Base-by-base conservation (phyloP, 2,888 invertebrate genomes). In the Idaea dimidiata region DNA sequence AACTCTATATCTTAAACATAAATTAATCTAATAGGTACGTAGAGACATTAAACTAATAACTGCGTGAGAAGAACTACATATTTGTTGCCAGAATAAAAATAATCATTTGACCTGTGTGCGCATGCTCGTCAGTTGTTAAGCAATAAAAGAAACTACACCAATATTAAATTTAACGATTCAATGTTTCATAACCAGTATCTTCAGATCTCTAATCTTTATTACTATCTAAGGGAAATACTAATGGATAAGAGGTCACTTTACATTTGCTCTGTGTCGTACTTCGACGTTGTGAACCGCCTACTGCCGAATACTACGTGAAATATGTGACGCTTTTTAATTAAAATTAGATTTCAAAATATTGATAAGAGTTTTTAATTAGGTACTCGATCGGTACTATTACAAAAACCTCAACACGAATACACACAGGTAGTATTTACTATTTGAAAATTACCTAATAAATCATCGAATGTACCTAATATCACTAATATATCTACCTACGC, bases 101-200 rank as follows among this genome's bases (percentile, higher is more conserved):
- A 87, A 87, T 86, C 86, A 87, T 81, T 83, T 80, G 84, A 83
- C 81, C 84, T 78, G 79, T 82, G 86, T 87, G 85, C 85, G 83
- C 82, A 82, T 83, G 83, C 81, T 86, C 81, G 87, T 87, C 86
- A 87, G 83, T 84, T 84, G 84, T 87, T 81, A 87, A 82, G 89
- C 86, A 91, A 91, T 90, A 90, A 88, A 88, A 89, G 85, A 89
- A 89, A 89, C 84, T 81, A 86, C 82, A 75, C 85, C 86, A 91
- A 90, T 92, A 91, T 91, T 89, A 92, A 89, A 90, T 87, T 89
- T 89, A 90, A 91, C 90, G 89, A 90, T 89, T 84, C 89, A 90
- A 91, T 91, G 89, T 82, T 84, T 87, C 84, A 86, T 82, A 80
- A 73, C 90, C 86, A 87, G 66, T 68, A 65, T 77, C 69, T 60